Percentiles rank a stretch among this genome's conserved stretches.
Evolutionary conservation across 2,888 invertebrate genomes (phyloP).

Genomic region (Aspidapion aeneum): DNA sequence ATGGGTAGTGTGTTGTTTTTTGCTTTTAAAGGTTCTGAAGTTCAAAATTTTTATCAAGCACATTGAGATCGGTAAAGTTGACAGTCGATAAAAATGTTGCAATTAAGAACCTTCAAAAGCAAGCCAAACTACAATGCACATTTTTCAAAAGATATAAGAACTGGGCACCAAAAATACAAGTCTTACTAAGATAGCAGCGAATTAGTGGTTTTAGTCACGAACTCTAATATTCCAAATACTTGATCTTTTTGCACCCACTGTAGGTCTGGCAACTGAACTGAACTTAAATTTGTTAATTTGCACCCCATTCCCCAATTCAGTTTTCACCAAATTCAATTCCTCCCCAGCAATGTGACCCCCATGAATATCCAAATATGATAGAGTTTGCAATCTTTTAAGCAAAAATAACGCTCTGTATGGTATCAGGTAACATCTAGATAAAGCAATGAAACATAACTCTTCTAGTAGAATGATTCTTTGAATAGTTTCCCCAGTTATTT

Average conservation of each 20-base stretch:
- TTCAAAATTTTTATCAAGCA: too few species aligned
- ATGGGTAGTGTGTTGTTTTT: too few species aligned
- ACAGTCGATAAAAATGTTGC: too few species aligned
- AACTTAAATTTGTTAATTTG: constrained; percentile 72
- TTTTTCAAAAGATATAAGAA: too few species aligned
- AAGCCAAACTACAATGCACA: too few species aligned
- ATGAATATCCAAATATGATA: constrained; percentile 78
- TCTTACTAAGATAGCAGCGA: too few species aligned
- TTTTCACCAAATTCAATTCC: constrained; percentile 53
- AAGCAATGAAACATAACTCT: constrained; percentile 70
- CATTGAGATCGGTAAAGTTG: too few species aligned
- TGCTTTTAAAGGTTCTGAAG: too few species aligned
- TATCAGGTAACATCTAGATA: constrained; percentile 79
- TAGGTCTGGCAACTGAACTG: constrained; percentile 86
- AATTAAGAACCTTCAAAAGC: too few species aligned
- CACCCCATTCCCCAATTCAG: constrained; percentile 55
- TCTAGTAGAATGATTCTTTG: constrained; percentile 55
- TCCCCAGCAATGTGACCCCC: constrained; percentile 69
- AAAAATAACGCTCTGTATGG: constrained; percentile 60
- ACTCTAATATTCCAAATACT: constrained; percentile 88
- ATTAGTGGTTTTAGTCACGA: constrained; percentile 69
- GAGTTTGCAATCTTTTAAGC: constrained; percentile 58
- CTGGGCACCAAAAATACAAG: too few species aligned
- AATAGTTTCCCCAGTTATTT: constrained; percentile 61
- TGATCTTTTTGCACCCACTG: constrained; percentile 81